Conservation (phyloP, 2,113 vertebrate species). For the Plestiodon gilberti region DNA sequence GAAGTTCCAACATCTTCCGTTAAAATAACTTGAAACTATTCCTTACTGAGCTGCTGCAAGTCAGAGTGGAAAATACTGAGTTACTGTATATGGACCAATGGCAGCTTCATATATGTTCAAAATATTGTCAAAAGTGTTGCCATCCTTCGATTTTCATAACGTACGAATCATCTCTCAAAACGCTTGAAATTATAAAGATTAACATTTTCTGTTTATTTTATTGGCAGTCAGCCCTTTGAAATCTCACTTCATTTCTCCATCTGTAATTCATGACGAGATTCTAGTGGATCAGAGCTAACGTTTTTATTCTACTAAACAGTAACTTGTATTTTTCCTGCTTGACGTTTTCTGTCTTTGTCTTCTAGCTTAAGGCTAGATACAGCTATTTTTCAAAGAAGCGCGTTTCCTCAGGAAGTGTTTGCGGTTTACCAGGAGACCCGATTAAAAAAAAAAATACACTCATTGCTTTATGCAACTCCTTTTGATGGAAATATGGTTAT, state of each 20-base stretch:
- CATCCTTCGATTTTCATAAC: neutral
- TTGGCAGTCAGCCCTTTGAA: neutral
- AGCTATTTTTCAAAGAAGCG: slow-evolving; percentile 43
- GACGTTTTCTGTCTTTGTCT: neutral
- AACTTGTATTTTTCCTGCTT: neutral
- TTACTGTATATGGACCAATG: too few species aligned
- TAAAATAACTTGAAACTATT: too few species aligned
- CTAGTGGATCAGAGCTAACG: slow-evolving; percentile 22
- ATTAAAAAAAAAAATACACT: slow-evolving; percentile 38
- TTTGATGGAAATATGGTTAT: slow-evolving; percentile 42
- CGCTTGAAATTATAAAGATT: neutral
- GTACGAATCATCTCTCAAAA: neutral
- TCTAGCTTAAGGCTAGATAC: slow-evolving; percentile 20
- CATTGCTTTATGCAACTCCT: slow-evolving; percentile 48
- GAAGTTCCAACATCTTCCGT: too few species aligned
- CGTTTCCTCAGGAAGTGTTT: slow-evolving; percentile 75
- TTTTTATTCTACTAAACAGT: slow-evolving; percentile 14
- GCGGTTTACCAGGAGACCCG: slow-evolving; percentile 70
- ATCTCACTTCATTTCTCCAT: neutral
- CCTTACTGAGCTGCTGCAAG: too few species aligned
- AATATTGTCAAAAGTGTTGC: neutral
- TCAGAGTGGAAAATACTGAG: too few species aligned
- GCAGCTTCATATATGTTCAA: neutral
- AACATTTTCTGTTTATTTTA: neutral
- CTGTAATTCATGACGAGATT: neutral